These are phyloP conservation scores for Catostomus latipinnis DNA, from an alignment of 2,797 vertebrate species.

Conservation along the genomic window DNA sequence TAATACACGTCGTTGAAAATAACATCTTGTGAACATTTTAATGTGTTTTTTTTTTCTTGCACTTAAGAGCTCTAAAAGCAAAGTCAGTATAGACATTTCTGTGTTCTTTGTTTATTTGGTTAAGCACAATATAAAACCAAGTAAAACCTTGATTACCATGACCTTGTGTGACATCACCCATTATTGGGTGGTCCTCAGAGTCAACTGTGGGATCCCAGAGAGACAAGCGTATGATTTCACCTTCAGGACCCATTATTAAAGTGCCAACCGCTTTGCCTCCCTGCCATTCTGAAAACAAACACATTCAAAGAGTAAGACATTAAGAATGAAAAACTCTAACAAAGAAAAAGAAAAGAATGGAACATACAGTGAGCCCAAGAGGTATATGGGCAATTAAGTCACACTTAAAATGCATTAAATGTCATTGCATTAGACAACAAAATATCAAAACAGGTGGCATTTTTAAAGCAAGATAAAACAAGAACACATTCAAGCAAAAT, in stretches of 20 bases:
- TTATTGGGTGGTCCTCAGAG: slow-evolving; percentile 45
- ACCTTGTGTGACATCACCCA: slow-evolving; percentile 60
- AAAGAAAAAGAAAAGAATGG: slow-evolving; percentile 2
- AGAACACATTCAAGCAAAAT: background rate
- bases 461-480: background rate
- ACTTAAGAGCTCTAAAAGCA: slow-evolving; percentile 1
- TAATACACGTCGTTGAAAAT: slow-evolving; percentile 23
- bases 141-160: slow-evolving; percentile 64
- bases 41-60: background rate
- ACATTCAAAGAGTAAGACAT: slow-evolving; percentile 51
- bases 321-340: slow-evolving; percentile 4
- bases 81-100: background rate
- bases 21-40: slow-evolving; percentile 11
- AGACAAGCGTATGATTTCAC: slow-evolving; percentile 73
- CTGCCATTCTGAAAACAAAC: slow-evolving; percentile 70
- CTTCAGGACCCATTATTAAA: slow-evolving; percentile 75
- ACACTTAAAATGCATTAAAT: background rate
- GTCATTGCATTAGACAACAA: background rate
- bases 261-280: slow-evolving; percentile 66
- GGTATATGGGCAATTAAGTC: background rate
- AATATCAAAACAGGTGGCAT: background rate
- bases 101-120: slow-evolving; percentile 37
- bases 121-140: slow-evolving; percentile 37
- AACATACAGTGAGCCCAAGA: background rate
- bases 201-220: slow-evolving; percentile 62